These are phyloP conservation scores for Tinea pellionella DNA, from an alignment of 2,888 invertebrate genomes.

Conservation along the genomic window DNA sequence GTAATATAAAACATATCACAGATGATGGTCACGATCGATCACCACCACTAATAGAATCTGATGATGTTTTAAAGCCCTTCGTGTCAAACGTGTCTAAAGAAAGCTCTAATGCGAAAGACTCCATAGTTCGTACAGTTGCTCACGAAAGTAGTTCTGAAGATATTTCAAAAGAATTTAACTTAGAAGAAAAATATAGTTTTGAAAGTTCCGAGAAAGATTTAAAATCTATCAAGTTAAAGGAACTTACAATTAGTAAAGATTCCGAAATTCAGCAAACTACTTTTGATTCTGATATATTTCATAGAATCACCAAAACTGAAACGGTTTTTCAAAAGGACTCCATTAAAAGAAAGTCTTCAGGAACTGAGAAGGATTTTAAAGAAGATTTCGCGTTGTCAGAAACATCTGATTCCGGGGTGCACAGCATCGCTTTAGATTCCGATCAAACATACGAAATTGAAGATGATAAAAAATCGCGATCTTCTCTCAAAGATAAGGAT, in stretches of 20 bases:
- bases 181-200: constrained; percentile 57
- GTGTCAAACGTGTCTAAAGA: background rate
- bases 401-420: constrained; percentile 38
- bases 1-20: background rate
- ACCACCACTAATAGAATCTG: background rate
- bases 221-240: background rate
- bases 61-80: background rate
- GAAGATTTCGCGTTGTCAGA: constrained; percentile 35
- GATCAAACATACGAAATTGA: constrained; percentile 20
- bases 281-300: background rate
- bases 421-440: constrained; percentile 35
- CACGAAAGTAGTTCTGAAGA: constrained; percentile 53
- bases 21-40: background rate
- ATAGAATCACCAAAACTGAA: background rate
- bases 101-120: background rate
- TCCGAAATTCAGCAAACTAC: background rate
- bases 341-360: constrained; percentile 26
- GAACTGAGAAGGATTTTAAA: constrained; percentile 24
- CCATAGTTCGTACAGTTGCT: background rate
- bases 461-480: constrained; percentile 17
- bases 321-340: background rate
- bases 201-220: constrained; percentile 45
- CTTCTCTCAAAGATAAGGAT: constrained; percentile 29
- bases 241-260: background rate
- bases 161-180: constrained; percentile 48